These are phyloP conservation scores for Lontra canadensis DNA, from an alignment of 2,113 vertebrate species.

Conservation along the genomic window DNA sequence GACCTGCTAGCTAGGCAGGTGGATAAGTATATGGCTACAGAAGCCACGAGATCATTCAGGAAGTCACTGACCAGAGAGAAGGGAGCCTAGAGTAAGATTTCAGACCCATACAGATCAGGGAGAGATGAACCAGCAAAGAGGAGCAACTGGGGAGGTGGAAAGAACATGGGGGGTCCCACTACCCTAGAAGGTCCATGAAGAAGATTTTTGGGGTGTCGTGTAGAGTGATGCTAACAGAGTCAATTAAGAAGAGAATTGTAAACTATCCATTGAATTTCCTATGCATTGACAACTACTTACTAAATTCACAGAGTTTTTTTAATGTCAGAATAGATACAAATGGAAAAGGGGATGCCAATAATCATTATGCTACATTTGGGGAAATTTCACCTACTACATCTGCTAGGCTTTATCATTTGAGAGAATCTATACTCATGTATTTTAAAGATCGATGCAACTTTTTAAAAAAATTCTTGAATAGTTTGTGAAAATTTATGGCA, in stretches of 20 bases:
- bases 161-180: neutral
- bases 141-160: neutral
- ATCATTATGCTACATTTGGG: neutral
- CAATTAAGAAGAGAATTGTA: neutral
- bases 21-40: neutral
- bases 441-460: neutral
- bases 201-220: neutral
- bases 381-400: neutral
- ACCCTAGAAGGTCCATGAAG: neutral
- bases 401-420: neutral
- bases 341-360: neutral
- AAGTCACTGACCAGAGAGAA: neutral
- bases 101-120: neutral
- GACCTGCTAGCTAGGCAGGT: neutral
- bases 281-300: neutral
- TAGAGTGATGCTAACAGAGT: neutral
- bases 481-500: neutral
- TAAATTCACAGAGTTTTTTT: neutral
- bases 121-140: neutral
- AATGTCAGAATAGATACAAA: neutral
- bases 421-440: neutral
- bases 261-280: neutral
- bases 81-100: neutral
- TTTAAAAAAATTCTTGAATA: neutral
- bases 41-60: neutral